Conservation (phyloP, 1,140 invertebrate species). For the Dufourea novaeangliae region DNA sequence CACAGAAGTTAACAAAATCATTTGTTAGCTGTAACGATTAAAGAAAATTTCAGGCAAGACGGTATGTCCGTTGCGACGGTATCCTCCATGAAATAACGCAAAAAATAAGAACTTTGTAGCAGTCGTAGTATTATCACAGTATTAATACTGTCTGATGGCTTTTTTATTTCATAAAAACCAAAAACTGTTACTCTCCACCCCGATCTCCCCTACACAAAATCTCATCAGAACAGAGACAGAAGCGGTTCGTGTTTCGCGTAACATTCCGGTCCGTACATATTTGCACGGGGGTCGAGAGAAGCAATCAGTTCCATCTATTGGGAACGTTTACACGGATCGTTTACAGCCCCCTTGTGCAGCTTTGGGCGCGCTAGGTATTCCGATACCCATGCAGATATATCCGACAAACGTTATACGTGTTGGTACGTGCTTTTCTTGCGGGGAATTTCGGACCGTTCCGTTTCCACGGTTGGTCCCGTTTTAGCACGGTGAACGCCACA, state of each 20-base stretch:
- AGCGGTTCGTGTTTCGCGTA: constrained; percentile 7
- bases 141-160: no score
- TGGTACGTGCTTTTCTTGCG: constrained; percentile 14
- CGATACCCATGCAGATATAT: constrained; percentile 53
- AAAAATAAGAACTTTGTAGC: no score
- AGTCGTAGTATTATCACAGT: no score
- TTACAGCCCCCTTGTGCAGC: constrained; percentile 49
- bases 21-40: no score
- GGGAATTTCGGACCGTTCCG: constrained; percentile 44
- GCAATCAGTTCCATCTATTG: constrained; percentile 65
- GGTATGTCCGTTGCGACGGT: no score
- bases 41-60: no score
- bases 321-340: constrained; percentile 64
- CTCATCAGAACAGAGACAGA: constrained; percentile 8
- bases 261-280: constrained; percentile 21
- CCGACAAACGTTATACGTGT: constrained; percentile 41
- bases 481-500: no score
- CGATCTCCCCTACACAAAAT: constrained; percentile 15
- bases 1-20: no score
- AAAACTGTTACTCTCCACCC: no score
- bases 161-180: no score
- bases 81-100: no score
- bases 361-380: constrained; percentile 51
- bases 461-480: constrained; percentile 6
- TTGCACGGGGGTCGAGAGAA: constrained; percentile 37